phyloP scores from a whole-genome alignment of 1,140 invertebrate genomes.

The Caenorhabditis elegans region WBcel235 BX284604.4:861001-861500 shows the following conservation, averaged over 20 bases:
- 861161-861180: conserved; percentile 13
- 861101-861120: conserved; percentile 23
- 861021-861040: conserved; percentile 34
- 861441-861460: no score
- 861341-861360: not conserved
- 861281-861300: not conserved
- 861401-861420: not conserved
- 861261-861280: not conserved
- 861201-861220: conserved; percentile 4
- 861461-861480: no score
- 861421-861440: no score
- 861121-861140: conserved; percentile 38
- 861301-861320: no score
- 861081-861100: not conserved
- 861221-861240: not conserved
- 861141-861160: not conserved
- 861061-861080: not conserved
- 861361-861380: not conserved
- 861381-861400: not conserved
- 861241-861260: not conserved
- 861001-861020: conserved; percentile 40
- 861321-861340: not conserved
- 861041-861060: conserved; percentile 42
- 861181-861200: conserved; percentile 20
- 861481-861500: no score